Evolutionary conservation across 2,888 invertebrate genomes (phyloP), one percentile per base, ranked within the genome.

Genomic region (Brenthis ino): DNA sequence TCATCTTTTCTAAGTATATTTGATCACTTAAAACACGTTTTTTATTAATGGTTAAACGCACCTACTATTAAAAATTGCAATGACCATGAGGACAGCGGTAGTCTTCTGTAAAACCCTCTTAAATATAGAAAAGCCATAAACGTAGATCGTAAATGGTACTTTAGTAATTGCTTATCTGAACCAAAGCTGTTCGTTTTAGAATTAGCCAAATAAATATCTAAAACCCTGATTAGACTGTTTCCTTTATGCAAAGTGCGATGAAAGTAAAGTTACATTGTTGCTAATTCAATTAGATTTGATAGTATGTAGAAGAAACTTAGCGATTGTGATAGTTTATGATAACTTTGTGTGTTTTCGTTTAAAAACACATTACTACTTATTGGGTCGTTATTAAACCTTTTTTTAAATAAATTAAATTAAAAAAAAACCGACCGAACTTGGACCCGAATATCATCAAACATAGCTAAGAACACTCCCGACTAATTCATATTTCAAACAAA

Each of bases 141-240:
- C 80, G 81, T 73, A 69, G 71, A 75, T 79, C 82, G 78, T 80
- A 77, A 89, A 89, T 87, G 88, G 82, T 86, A 87, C 89, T 89
- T 83, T 82, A 75, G 83, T 88, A 89, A 88, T 88, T 84, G 83
- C 84, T 85, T 86, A 83, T 86, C 82, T 79, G 14, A 43, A 82
- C 84, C 80, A 79, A 75, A 76, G 77, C 72, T 70, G 51, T 65
- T 69, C 11, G 33, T 53, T 56, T 48, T 66, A 33, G 57, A 37
- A 63, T 57, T 33, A 6, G 54, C 47, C 24, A 14, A 64, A 58
- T 64, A 56, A 57, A 55, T 33, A 54, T 48, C 16, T 66, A 51
- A 60, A 57, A 54, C 16, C 12, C 16, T 47, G 65, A 20, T 57
- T 56, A 28, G 5, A 60, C 16, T 56, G 24, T 68, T 69, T 28